Evolutionary conservation across 2,888 invertebrate genomes (phyloP), one percentile per base, ranked within the genome.

Genomic region (Pristionchus exspectatus): DNA sequence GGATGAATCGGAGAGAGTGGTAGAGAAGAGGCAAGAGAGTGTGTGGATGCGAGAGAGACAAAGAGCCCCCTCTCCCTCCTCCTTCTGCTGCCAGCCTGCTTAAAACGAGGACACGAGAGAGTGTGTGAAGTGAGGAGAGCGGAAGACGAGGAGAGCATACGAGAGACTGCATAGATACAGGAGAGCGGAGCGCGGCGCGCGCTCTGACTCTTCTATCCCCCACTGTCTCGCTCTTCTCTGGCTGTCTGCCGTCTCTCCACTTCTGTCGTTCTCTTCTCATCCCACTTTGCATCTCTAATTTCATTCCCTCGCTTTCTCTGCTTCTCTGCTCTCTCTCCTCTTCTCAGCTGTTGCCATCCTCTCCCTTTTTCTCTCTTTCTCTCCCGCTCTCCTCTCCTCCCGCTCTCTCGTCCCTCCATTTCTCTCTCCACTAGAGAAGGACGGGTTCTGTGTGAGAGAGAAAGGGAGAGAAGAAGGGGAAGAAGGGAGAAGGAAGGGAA

Each of bases 261-360:
- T 74, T 88, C 30, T 16, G 18, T 18, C 44, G 12, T 18, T 44
- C 50, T 69, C 87, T 87, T 44, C 69, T 33, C n/a, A 12, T 9
- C 69, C 27, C 87, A 69, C 87, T 69, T 69, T 87, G 69, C 87
- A 69, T 85, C 84, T 85, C 84, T 59, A 85, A 66, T 87, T 50
- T 38, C 50, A 66, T 87, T 87, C 69, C 50, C 56, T 59, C 27
- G 84, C 84, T 14, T 27, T 24, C 84, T 59, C 59, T 38, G 21
- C 56, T 33, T 54, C 54, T 33, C 83, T 54, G 50, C 24, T 4
- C 18, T 83, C 83, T 83, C 83, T 54, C 14, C 74, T 33, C 74
- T 24, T 74, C 74, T 74, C 30, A 21, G 30, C 18, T 27, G 44
- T 50, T 66, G 9, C 9, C 66, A 14, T 27, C 27, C 30, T 27